Percentiles rank a stretch among this genome's conserved stretches.
These are phyloP conservation scores for Hippotragus niger DNA, from an alignment of 2,113 vertebrate genomes.

Conservation along the genomic window DNA sequence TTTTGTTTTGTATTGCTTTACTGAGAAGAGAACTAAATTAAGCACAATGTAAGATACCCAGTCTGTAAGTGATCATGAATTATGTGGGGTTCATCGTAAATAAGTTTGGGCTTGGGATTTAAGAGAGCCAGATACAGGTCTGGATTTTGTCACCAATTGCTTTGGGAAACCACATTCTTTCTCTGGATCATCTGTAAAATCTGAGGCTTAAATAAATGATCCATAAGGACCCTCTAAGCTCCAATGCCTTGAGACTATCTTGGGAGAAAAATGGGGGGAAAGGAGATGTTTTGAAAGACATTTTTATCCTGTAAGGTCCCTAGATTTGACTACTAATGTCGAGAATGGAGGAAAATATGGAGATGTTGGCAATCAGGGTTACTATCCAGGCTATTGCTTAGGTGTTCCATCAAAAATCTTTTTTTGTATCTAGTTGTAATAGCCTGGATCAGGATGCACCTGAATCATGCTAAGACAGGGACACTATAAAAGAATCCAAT, in stretches of 20 bases:
- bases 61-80: neutral
- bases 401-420: neutral
- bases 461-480: neutral
- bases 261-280: neutral
- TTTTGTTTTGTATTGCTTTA: neutral
- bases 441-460: neutral
- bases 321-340: neutral
- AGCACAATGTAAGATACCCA: neutral
- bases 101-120: neutral
- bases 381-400: neutral
- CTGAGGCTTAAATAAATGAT: neutral
- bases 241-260: neutral
- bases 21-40: neutral
- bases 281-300: neutral
- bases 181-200: neutral
- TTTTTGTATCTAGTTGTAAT: neutral
- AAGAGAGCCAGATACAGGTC: neutral
- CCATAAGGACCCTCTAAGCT: neutral
- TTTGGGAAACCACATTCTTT: neutral
- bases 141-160: constrained; percentile 12
- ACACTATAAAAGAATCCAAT: neutral
- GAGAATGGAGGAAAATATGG: neutral
- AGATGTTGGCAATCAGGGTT: neutral
- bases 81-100: neutral
- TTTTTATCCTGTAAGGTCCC: neutral